These are phyloP conservation scores for Microcebus griseorufus DNA, from an alignment of 2,113 vertebrate genomes.

Conservation along the genomic window DNA sequence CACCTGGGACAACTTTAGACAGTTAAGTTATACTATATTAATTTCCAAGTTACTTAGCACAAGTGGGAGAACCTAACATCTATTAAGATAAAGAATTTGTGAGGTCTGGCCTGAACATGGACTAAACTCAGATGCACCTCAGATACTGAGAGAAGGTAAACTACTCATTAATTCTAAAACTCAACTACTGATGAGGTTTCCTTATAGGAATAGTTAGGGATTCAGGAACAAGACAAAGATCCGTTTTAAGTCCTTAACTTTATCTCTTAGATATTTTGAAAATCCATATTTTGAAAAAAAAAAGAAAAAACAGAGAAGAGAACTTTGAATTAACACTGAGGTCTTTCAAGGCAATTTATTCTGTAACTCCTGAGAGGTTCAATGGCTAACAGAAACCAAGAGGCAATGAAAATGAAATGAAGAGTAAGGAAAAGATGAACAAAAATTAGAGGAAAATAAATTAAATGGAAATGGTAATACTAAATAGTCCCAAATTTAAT, in stretches of 20 bases:
- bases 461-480: not conserved
- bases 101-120: not conserved
- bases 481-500: not conserved
- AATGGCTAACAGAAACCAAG: conserved; percentile 21
- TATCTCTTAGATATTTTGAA: conserved; percentile 28
- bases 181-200: not conserved
- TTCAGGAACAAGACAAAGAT: not conserved
- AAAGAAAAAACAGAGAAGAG: not conserved
- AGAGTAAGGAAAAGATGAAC: conserved; percentile 8
- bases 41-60: conserved; percentile 11
- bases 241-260: not conserved
- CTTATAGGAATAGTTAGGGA: not conserved
- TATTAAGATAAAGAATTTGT: conserved; percentile 10
- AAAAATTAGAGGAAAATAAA: conserved; percentile 34
- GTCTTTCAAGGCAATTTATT: conserved; percentile 40
- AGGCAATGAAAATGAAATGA: conserved; percentile 20
- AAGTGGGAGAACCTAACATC: not conserved
- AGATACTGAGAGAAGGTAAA: not conserved
- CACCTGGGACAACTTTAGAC: not conserved
- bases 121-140: not conserved
- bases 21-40: not conserved
- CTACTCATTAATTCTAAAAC: not conserved
- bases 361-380: not conserved
- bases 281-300: not conserved
- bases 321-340: not conserved